Evolutionary conservation across 1,140 invertebrate species (phyloP), one percentile per base, ranked within the genome.

Genomic region (Ceratitis capitata): DNA sequence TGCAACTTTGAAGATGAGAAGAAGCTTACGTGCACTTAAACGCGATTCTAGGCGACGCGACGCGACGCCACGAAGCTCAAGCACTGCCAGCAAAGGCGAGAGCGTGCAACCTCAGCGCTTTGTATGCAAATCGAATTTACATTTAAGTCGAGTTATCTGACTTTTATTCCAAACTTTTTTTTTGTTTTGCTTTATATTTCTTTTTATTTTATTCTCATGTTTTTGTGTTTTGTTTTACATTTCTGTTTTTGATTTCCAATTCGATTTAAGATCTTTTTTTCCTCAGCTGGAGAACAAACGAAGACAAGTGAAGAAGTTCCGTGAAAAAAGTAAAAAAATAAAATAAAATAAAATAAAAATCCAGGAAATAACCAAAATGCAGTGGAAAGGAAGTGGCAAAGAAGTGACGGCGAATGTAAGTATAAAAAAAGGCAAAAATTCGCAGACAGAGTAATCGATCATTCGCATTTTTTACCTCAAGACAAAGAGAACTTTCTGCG

Each of bases 361-460:
- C n/a, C n/a, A n/a, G n/a, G n/a, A n/a, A n/a, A n/a, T n/a, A n/a
- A n/a, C n/a, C n/a, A n/a, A n/a, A n/a, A n/a, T n/a, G n/a, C n/a
- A n/a, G n/a, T n/a, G 32, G 1, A 1, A 35, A 32, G 29, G 3
- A 35, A 39, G 16, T 19, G 61, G 32, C n/a, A 10, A 69, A 9
- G 61, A 74, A 47, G 5, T 10, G 39, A n/a, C 9, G 39, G 14
- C 2, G 26, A 4, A 1, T 29, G 14, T 49, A 47, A 83, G n/a
- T n/a, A n/a, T n/a, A n/a, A n/a, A n/a, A 3, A 3, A 32, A 51
- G 47, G 32, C 16, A 14, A 83, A 51, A 83, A 83, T 53, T 53
- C 47, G 49, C 49, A 85, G 84, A 82, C 84, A 61, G 2, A 58
- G 84, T 61, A 82, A 85, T 85, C 69, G 84, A 85, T 85, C 84